Conservation (phyloP, 2,113 vertebrate species). For the Cebus imitator region DNA sequence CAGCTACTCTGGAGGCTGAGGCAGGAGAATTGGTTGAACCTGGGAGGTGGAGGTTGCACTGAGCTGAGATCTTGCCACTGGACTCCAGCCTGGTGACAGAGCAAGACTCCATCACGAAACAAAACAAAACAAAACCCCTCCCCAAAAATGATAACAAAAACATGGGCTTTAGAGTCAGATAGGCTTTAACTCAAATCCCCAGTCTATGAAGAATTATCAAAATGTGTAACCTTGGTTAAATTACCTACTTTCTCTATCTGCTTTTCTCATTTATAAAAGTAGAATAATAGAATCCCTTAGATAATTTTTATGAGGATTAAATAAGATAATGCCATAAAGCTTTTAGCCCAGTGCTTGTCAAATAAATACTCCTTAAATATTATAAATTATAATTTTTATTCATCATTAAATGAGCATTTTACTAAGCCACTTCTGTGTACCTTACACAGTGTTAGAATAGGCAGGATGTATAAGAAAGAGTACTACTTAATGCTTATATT, state of each 20-base stretch:
- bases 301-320: background rate
- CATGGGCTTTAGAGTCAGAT: background rate
- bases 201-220: background rate
- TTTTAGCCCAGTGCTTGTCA: constrained; percentile 12
- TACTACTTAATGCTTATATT: background rate
- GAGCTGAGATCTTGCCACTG: no score
- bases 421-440: background rate
- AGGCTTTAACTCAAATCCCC: constrained; percentile 4
- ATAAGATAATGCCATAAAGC: background rate
- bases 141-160: background rate
- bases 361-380: constrained; percentile 20
- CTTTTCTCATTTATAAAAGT: background rate
- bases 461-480: background rate
- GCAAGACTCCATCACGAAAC: no score
- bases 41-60: no score
- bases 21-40: no score
- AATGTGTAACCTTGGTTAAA: constrained; percentile 13
- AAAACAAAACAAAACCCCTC: background rate
- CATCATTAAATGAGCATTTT: constrained; percentile 6
- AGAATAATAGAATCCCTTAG: background rate
- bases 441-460: background rate
- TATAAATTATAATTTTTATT: constrained; percentile 18
- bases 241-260: background rate
- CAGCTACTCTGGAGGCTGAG: no score
- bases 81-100: no score